Conservation (phyloP, 2,797 vertebrate species). For the Enteromius argenteus region DNA sequence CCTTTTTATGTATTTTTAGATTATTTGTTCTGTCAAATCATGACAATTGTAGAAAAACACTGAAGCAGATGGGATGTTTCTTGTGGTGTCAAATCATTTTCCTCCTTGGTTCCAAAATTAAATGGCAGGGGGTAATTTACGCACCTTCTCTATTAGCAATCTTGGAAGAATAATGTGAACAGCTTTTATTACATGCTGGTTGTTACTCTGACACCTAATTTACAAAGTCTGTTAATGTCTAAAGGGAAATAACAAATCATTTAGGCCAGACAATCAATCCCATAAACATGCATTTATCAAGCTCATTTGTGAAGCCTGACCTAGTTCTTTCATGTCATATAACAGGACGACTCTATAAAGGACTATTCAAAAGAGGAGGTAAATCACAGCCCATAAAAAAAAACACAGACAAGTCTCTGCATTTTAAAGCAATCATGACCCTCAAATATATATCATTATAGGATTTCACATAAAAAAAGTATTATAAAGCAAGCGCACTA, state of each 20-base stretch:
- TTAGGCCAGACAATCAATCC: conserved; percentile 33
- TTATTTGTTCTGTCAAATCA: neutral
- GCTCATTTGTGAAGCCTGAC: conserved; percentile 38
- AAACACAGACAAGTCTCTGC: neutral
- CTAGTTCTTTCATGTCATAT: conserved; percentile 32
- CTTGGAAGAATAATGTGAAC: conserved; percentile 39
- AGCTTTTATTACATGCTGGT: conserved; percentile 45
- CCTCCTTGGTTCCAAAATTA: neutral
- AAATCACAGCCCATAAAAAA: conserved; percentile 19
- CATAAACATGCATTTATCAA: conserved; percentile 39
- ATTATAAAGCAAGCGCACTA: neutral
- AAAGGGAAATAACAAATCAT: conserved; percentile 48
- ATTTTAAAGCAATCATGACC: conserved; percentile 8
- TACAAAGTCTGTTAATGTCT: conserved; percentile 47
- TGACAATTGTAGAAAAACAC: neutral
- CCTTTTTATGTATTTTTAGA: neutral
- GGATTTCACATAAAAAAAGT: neutral
- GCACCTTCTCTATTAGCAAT: conserved; percentile 16
- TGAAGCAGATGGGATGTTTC: conserved; percentile 27
- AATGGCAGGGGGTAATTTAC: conserved; percentile 20
- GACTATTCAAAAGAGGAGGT: conserved; percentile 12
- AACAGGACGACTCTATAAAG: conserved; percentile 28
- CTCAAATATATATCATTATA: neutral
- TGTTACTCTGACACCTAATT: conserved; percentile 45
- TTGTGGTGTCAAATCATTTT: conserved; percentile 5